phyloP scores from a whole-genome alignment of 2,888 invertebrate genomes.

The Petrophora chlorosata region DNA sequence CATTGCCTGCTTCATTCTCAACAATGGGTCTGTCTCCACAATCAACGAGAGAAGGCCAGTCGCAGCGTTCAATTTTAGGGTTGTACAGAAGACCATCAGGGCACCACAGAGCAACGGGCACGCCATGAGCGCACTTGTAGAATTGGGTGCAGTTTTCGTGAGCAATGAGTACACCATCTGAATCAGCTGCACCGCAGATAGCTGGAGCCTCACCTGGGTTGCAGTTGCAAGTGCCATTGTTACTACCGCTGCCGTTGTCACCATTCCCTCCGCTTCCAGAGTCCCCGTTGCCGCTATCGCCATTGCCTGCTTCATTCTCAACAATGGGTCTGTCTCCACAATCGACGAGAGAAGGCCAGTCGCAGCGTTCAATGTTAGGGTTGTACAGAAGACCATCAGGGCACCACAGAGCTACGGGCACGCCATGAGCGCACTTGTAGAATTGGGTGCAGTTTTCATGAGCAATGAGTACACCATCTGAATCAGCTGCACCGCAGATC shows the following conservation, averaged over 20 bases:
- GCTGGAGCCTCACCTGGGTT: slow-evolving; percentile 28
- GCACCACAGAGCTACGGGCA: slow-evolving; percentile 37
- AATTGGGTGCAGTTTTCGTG: slow-evolving; percentile 41
- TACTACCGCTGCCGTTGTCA: slow-evolving; percentile 13
- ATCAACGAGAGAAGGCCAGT: slow-evolving; percentile 35
- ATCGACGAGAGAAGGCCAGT: slow-evolving; percentile 42
- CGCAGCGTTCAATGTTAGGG: slow-evolving; percentile 36
- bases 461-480: slow-evolving; percentile 41
- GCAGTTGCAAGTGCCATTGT: slow-evolving; percentile 29
- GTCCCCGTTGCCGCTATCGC: slow-evolving; percentile 22
- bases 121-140: slow-evolving; percentile 35
- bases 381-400: slow-evolving; percentile 39
- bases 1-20: slow-evolving; percentile 10
- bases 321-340: slow-evolving; percentile 40
- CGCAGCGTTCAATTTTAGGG: slow-evolving; percentile 28
- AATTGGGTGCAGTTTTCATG: slow-evolving; percentile 48
- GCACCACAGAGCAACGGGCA: slow-evolving; percentile 31
- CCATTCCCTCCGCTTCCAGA: neutral
- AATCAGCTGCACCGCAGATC: slow-evolving; percentile 38
- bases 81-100: slow-evolving; percentile 32
- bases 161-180: slow-evolving; percentile 28
- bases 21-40: slow-evolving; percentile 29
- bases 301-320: slow-evolving; percentile 5
- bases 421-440: slow-evolving; percentile 40
- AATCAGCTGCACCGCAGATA: slow-evolving; percentile 22